These are phyloP conservation scores for Oxystoma pomonae DNA, from an alignment of 2,888 invertebrate genomes.

Conservation along the genomic window DNA sequence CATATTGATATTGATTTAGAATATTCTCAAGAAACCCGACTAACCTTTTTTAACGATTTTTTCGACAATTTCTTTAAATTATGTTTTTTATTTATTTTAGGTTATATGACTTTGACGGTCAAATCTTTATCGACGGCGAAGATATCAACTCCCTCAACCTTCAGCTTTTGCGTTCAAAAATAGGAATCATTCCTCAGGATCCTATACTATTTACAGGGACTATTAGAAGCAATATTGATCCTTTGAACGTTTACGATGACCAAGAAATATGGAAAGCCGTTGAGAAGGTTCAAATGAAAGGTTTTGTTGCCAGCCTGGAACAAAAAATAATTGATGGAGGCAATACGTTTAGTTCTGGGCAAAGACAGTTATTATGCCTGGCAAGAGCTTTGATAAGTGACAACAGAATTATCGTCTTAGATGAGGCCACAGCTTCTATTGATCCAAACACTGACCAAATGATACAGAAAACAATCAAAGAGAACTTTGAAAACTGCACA, in stretches of 20 bases:
- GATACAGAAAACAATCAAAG: slow-evolving; percentile 71
- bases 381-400: slow-evolving; percentile 57
- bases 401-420: slow-evolving; percentile 40
- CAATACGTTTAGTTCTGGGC: slow-evolving; percentile 44
- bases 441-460: slow-evolving; percentile 72
- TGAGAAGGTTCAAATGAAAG: slow-evolving; percentile 78
- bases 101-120: slow-evolving; percentile 71
- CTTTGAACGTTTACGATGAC: slow-evolving; percentile 77
- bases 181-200: slow-evolving; percentile 85
- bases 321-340: slow-evolving; percentile 70
- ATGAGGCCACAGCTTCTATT: slow-evolving; percentile 81
- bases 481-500: slow-evolving; percentile 70
- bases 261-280: slow-evolving; percentile 77
- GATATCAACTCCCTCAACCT: slow-evolving; percentile 66
- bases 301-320: slow-evolving; percentile 57
- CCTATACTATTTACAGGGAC: slow-evolving; percentile 84
- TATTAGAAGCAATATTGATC: slow-evolving; percentile 84
- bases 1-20: no score
- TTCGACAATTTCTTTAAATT: no score
- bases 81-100: no score
- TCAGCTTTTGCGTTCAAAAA: slow-evolving; percentile 67
- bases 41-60: no score
- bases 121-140: slow-evolving; percentile 74
- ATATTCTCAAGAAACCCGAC: no score
- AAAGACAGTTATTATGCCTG: slow-evolving; percentile 67